Evolutionary conservation across 1,140 invertebrate genomes (phyloP), one percentile per base, ranked within the genome.

Genomic region (Leptestheria dahalacensis): DNA sequence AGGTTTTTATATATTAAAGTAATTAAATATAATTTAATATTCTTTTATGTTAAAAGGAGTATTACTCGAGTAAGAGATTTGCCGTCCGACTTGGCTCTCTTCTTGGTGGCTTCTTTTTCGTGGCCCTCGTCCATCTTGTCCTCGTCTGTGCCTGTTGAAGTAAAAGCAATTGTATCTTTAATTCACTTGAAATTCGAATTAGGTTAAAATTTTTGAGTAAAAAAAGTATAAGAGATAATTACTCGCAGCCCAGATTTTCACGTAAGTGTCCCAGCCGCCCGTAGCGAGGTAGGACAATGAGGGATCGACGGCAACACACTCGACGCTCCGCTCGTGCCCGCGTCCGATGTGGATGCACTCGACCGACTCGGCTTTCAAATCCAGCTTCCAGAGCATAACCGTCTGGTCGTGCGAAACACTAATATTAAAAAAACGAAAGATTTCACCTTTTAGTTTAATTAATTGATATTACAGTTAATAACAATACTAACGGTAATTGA

Each of bases 321-420:
- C 91, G 0, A 97, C 78, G 64, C 86, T 86, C 66, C 89, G 81
- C 62, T 88, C 84, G 71, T 97, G 94, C 0, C 92, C 91, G 67
- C 82, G 80, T 67, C 88, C 91, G 15, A 85, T 78, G 63, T 85
- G 80, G 12, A 88, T 72, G 68, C 85, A 90, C 64, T 88, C 82
- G 9, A 91, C 82, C 26, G 83, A 80, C 71, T 92, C 91, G 3
- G 74, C 74, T 0, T 73, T 66, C 3, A 85, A 78, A 71, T 87
- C 82, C 87, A 88, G 92, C 62, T 85, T 79, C 93, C 93, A 97
- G 46, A 97, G 71, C 73, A 91, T 84, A 0, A 85, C 82, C 2
- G 88, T 90, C 71, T 96, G 88, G 73, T 98, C 94, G 72, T 93
- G 88, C 18, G 91, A 95, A 24, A 80, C 84, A 75, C 84, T 88